Conservation (phyloP, 2,888 invertebrate species). For the Labia minor region DNA sequence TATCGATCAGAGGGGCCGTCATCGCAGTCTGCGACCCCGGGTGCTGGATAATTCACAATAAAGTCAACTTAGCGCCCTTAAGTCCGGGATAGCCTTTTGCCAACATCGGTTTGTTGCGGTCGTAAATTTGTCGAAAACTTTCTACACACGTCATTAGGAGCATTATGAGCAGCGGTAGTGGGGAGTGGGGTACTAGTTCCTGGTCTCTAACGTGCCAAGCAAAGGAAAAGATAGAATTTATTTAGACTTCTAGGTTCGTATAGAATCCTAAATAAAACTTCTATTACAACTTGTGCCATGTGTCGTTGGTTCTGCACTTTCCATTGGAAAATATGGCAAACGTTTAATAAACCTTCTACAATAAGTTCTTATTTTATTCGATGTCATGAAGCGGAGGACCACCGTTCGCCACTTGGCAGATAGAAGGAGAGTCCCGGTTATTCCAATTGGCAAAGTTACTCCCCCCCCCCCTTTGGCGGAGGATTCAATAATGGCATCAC, state of each 20-base stretch:
- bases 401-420: no score
- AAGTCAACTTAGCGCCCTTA: neutral
- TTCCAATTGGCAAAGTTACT: no score
- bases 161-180: neutral
- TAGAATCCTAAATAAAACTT: neutral
- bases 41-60: neutral
- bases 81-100: neutral
- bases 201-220: neutral
- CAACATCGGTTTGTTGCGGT: neutral
- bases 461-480: no score
- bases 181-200: neutral
- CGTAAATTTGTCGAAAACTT: neutral
- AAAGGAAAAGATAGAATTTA: neutral
- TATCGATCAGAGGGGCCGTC: neutral
- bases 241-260: neutral
- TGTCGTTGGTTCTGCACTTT: neutral
- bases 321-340: neutral
- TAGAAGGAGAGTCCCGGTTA: no score
- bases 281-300: neutral
- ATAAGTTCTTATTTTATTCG: neutral
- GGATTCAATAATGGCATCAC: no score
- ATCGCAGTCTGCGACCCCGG: neutral
- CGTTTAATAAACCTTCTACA: neutral
- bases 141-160: neutral
- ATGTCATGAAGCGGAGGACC: no score